phyloP scores from a whole-genome alignment of 2,797 vertebrate species.

The Anas georgica region DNA sequence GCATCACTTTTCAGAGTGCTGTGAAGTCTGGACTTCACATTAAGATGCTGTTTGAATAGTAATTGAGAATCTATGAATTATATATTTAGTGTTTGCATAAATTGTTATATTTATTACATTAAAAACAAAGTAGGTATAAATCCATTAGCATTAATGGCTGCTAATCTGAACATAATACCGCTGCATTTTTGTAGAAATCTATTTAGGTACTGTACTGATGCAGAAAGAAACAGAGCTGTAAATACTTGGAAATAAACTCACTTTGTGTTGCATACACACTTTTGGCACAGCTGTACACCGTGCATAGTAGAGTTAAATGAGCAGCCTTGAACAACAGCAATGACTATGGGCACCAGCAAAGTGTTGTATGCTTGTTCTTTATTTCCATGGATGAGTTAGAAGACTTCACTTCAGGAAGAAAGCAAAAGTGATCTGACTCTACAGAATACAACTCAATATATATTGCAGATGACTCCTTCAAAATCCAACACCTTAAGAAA shows the following conservation, averaged over 20 bases:
- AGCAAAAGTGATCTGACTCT: not conserved
- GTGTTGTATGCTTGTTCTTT: not conserved
- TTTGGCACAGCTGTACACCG: not conserved
- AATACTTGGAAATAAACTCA: not conserved
- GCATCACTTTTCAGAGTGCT: not conserved
- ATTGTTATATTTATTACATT: not conserved
- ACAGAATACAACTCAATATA: not conserved
- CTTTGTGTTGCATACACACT: accelerated
- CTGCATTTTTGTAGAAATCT: not conserved
- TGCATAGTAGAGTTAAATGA: accelerated
- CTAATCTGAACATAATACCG: not conserved
- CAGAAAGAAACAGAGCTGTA: not conserved
- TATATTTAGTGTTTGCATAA: not conserved
- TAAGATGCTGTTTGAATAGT: not conserved
- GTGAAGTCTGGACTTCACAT: not conserved
- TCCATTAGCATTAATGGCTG: not conserved
- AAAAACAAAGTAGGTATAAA: not conserved
- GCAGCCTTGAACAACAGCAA: not conserved
- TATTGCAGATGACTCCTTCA: not conserved
- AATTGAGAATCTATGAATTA: not conserved
- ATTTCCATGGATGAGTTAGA: not conserved
- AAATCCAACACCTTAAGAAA: not conserved
- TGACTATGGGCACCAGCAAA: not conserved
- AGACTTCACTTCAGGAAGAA: not conserved
- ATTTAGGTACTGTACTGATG: not conserved